phyloP scores from a whole-genome alignment of 2,113 vertebrate species.

The Platysternon megacephalum region DNA sequence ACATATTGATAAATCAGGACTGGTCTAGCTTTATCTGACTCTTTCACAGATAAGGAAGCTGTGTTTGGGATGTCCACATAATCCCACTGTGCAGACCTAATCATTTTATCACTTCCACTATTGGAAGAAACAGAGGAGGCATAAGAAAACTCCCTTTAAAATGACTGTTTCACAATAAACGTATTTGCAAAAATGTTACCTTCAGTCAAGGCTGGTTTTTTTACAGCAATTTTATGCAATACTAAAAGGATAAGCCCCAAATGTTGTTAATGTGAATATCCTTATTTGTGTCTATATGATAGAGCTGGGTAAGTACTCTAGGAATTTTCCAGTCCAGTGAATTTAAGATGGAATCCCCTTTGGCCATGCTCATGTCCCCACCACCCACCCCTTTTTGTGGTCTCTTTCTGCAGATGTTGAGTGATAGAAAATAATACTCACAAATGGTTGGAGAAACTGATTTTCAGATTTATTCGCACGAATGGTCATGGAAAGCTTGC shows the following conservation, averaged over 20 bases:
- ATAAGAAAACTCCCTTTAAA: background rate
- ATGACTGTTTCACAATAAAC: background rate
- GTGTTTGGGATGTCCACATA: background rate
- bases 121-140: background rate
- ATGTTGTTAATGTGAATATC: background rate
- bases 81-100: background rate
- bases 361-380: background rate
- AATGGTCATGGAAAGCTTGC: background rate
- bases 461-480: background rate
- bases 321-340: background rate
- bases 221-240: background rate
- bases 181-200: background rate
- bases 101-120: background rate
- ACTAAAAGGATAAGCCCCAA: background rate
- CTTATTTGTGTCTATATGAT: background rate
- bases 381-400: background rate
- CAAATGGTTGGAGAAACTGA: background rate
- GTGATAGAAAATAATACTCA: background rate
- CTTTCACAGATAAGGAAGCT: conserved; percentile 7
- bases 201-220: background rate
- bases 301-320: background rate
- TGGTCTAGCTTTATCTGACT: background rate
- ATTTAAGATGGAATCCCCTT: background rate
- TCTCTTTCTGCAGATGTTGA: background rate
- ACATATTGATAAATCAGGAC: background rate